These are phyloP conservation scores for Phocoena sinus DNA, from an alignment of 2,113 vertebrate species.

Conservation along the genomic window DNA sequence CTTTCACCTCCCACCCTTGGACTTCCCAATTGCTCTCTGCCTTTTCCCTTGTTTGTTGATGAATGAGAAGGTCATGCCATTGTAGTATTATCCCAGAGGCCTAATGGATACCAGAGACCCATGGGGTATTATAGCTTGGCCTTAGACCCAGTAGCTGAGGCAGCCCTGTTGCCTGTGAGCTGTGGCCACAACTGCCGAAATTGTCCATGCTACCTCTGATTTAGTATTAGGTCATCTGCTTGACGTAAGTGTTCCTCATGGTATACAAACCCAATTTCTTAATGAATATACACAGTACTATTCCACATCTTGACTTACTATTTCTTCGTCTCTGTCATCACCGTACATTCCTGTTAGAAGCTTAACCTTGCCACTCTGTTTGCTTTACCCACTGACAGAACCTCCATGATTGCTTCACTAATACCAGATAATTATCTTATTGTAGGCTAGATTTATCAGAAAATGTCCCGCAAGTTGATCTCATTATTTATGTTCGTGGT, in stretches of 20 bases:
- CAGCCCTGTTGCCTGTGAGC: background rate
- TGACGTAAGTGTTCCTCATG: background rate
- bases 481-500: background rate
- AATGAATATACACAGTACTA: background rate
- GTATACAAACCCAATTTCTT: background rate
- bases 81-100: background rate
- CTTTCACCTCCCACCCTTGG: background rate
- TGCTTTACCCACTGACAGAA: background rate
- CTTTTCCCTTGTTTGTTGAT: background rate
- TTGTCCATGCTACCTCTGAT: background rate
- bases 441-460: background rate
- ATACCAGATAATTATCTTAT: background rate
- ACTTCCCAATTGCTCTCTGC: background rate
- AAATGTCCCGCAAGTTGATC: background rate
- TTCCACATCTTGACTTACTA: background rate
- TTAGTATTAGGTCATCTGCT: background rate
- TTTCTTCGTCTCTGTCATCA: background rate
- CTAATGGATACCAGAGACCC: background rate
- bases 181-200: background rate
- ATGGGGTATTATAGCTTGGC: background rate
- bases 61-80: background rate
- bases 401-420: background rate
- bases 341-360: background rate
- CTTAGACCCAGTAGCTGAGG: background rate
- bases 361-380: background rate